Evolutionary conservation across 2,888 invertebrate genomes (phyloP), one percentile per base, ranked within the genome.

Genomic region (Pemphredon lugubris): DNA sequence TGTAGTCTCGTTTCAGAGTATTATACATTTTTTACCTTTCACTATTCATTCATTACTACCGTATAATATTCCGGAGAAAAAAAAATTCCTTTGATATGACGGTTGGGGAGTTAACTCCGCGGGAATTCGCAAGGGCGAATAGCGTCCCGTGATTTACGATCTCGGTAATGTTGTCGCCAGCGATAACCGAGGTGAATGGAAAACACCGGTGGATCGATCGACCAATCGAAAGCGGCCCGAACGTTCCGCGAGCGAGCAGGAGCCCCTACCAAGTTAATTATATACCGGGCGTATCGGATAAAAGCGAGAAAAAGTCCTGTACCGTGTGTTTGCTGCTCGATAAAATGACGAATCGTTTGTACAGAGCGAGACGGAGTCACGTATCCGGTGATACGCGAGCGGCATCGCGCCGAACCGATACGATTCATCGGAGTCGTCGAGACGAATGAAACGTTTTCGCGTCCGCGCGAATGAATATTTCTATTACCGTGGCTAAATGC

Each of bases 341-440:
- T 61, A 58, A 61, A 61, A 67, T 61, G 37, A 47, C 40, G 60
- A 60, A 57, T 66, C 37, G 57, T 23, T 44, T 23, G 30, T 30
- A 13, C 34, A 34, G 45, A 23, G 30, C 45, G 51, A 32, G 13
- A 20, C n/a, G n/a, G n/a, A n/a, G 34, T 23, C 16, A 45, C 47
- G 23, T 47, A 37, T 51, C 21, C 21, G 37, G 20, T 40, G 6
- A 9, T 40, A 40, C 39, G n/a, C n/a, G n/a, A n/a, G 11, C 34
- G n/a, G 4, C 16, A 18, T 40, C 18, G 18, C 11, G 14, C n/a
- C 40, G 16, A 11, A 7, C 18, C 16, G 44, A 21, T 44, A 21
- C 44, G 21, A 57, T 57, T 45, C 45, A 45, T 5, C 21, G 5
- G 32, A 40, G 11, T 32, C 45, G 32, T 32, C 32, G 13, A 21